phyloP scores from a whole-genome alignment of 2,113 vertebrate species.

The Cyprinus carpio region DNA sequence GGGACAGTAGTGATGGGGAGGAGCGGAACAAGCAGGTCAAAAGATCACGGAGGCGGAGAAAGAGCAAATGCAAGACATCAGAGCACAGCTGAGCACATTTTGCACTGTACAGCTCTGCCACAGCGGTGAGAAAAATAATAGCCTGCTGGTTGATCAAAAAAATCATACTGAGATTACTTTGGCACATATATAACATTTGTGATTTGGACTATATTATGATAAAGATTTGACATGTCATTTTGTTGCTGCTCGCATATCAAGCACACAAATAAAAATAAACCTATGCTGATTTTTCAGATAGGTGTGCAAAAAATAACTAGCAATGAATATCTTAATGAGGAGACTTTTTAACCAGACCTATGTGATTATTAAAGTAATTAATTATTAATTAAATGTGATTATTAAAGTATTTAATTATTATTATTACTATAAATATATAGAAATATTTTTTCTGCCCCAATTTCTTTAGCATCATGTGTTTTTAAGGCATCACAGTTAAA shows the following conservation, averaged over 20 bases:
- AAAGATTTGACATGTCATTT: too few species aligned
- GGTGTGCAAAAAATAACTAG: not conserved
- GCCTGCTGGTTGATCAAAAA: too few species aligned
- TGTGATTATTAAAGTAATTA: too few species aligned
- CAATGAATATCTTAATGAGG: too few species aligned
- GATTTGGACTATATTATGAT: not conserved
- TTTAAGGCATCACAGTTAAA: too few species aligned
- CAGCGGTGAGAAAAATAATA: conserved; percentile 25
- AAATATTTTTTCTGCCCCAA: too few species aligned
- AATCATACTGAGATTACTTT: not conserved
- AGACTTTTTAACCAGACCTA: too few species aligned
- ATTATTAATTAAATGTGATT: too few species aligned
- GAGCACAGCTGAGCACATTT: conserved; percentile 63
- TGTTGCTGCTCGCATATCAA: not conserved
- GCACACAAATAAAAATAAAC: too few species aligned
- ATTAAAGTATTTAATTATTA: too few species aligned
- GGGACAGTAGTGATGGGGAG: conserved; percentile 89
- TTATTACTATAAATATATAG: too few species aligned
- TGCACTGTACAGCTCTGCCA: conserved; percentile 6
- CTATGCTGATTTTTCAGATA: not conserved
- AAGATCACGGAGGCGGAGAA: conserved; percentile 80
- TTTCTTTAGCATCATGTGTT: too few species aligned
- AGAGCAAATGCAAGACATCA: conserved; percentile 71
- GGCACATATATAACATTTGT: not conserved
- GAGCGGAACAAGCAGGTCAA: conserved; percentile 75